A percentile compares a stretch with the other conserved stretches of the same genome.
These are phyloP conservation scores for Triplophysa siluroides DNA, from an alignment of 2,113 vertebrate genomes.

Conservation along the genomic window DNA sequence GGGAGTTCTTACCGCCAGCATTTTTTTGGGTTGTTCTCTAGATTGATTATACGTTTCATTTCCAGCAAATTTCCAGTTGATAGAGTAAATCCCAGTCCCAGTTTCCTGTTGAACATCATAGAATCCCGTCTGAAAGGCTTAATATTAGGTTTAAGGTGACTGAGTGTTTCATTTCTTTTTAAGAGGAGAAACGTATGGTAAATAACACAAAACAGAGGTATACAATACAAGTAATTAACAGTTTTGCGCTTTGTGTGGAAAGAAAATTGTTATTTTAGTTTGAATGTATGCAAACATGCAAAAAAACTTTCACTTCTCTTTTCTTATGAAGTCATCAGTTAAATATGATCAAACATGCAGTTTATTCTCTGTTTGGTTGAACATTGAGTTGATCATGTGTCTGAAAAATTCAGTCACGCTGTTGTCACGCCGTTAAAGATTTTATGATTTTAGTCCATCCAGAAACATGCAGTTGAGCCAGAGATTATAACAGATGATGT, in stretches of 20 bases:
- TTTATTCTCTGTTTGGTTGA: background rate
- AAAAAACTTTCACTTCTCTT: background rate
- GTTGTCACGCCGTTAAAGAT: background rate
- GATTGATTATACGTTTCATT: background rate
- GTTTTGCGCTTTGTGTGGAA: no score
- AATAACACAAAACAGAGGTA: no score
- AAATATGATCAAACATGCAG: background rate
- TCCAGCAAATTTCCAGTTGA: no score
- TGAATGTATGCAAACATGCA: background rate
- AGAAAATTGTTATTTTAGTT: no score
- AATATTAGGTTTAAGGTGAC: no score
- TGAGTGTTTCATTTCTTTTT: no score
- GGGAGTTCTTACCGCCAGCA: conserved; percentile 75
- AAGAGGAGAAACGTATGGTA: no score
- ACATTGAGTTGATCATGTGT: background rate
- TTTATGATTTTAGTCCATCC: no score
- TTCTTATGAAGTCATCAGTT: background rate
- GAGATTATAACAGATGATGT: conserved; percentile 14
- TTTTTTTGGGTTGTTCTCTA: conserved; percentile 70
- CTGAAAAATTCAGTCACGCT: conserved; percentile 4
- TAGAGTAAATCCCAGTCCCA: no score
- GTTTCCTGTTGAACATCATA: no score
- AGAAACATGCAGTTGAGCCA: background rate
- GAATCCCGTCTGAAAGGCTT: no score
- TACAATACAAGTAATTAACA: no score